Evolutionary conservation across 2,888 invertebrate genomes (phyloP).

Genomic region (Baronia brevicornis): DNA sequence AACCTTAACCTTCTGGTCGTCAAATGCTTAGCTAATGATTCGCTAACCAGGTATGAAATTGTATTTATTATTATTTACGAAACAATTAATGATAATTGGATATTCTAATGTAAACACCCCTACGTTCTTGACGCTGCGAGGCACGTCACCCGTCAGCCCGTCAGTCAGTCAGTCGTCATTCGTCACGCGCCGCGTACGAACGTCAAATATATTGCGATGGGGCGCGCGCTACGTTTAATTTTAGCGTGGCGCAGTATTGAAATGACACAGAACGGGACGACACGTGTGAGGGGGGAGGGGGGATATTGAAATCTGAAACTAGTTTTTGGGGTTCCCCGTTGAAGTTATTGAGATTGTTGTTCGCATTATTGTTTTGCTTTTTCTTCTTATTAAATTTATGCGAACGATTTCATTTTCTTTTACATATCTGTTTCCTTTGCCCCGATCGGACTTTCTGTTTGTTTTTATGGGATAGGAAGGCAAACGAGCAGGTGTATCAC

Average conservation of each 20-base stretch:
- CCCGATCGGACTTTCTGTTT: no score
- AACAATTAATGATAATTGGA: no score
- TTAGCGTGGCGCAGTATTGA: constrained; percentile 36
- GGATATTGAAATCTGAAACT: constrained; percentile 22
- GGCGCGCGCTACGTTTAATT: constrained; percentile 39
- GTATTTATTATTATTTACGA: no score
- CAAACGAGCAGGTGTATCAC: no score
- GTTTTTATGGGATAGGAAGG: no score
- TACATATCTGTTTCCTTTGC: no score
- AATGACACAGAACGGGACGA: constrained; percentile 30
- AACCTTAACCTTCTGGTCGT: no score
- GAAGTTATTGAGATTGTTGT: constrained; percentile 2
- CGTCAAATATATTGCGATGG: constrained; percentile 44
- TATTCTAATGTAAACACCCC: no score
- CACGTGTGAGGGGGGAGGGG: constrained; percentile 25
- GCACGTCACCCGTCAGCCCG: constrained; percentile 28
- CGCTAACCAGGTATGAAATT: no score
- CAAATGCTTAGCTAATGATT: no score
- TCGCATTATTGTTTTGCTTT: neutral
- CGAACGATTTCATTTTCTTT: neutral
- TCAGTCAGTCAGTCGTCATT: constrained; percentile 66
- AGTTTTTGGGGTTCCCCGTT: constrained; percentile 14
- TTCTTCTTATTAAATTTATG: neutral
- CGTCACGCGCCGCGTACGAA: constrained; percentile 52
- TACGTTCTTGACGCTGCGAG: no score